A percentile compares a stretch with the other conserved stretches of the same genome.
Conservation (phyloP, 2,113 vertebrate species). For the Cisticola juncidis region DNA sequence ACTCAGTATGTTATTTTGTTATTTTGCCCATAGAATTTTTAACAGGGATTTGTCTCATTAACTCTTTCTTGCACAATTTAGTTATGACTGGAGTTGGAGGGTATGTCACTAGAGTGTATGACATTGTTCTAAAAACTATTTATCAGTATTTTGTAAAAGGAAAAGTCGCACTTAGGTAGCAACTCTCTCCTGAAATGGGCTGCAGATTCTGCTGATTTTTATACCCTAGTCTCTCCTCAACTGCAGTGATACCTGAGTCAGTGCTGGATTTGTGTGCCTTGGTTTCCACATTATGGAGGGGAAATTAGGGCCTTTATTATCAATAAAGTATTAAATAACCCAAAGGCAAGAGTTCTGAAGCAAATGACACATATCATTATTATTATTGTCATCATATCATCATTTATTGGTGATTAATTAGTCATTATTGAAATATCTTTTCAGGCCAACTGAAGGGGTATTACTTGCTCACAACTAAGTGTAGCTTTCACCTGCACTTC, state of each 20-base stretch:
- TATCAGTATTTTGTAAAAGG: not conserved
- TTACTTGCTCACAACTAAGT: not conserved
- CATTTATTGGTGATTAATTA: not conserved
- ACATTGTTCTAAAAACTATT: not conserved
- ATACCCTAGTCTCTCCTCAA: not conserved
- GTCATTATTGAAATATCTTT: not conserved
- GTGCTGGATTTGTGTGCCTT: not conserved
- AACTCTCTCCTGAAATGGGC: not conserved
- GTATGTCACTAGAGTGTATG: not conserved
- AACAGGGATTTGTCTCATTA: not conserved
- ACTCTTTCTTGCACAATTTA: conserved; percentile 32
- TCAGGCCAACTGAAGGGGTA: not conserved
- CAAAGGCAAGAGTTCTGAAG: not conserved
- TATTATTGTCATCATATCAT: not conserved
- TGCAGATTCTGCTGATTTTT: not conserved
- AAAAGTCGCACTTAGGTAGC: not conserved
- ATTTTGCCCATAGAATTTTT: conserved; percentile 46
- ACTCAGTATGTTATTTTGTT: conserved; percentile 52
- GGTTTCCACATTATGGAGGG: not conserved
- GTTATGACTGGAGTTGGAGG: not conserved
- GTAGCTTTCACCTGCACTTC: not conserved
- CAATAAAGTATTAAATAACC: not conserved
- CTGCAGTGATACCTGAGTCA: not conserved
- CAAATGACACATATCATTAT: not conserved
- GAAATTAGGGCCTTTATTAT: not conserved